Evolutionary conservation across 2,888 invertebrate genomes (phyloP).

Genomic region (Drosophila infuscata): DNA sequence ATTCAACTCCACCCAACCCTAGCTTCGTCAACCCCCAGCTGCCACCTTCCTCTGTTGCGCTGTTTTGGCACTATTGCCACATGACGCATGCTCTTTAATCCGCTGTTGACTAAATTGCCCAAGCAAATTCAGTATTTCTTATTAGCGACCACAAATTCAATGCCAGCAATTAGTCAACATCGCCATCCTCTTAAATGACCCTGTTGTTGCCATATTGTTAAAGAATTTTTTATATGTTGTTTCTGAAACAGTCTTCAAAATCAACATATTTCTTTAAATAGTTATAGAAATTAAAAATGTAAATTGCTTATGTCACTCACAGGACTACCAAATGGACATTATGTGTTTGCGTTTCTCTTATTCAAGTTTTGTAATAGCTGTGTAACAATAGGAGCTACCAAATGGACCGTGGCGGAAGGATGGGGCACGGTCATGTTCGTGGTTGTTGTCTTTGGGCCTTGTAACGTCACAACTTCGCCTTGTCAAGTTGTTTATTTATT

Average conservation of each 20-base stretch:
- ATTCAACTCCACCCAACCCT: too few species aligned
- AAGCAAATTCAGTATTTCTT: neutral
- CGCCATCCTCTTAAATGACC: neutral
- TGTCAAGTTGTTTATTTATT: constrained; percentile 54
- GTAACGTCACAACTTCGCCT: constrained; percentile 31
- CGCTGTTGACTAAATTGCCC: neutral
- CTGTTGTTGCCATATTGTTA: neutral
- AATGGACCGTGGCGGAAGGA: neutral
- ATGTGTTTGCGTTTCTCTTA: constrained; percentile 7
- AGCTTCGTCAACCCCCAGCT: neutral
- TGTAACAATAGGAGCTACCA: neutral
- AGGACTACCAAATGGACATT: constrained; percentile 38
- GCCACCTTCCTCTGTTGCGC: neutral
- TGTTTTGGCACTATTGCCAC: neutral
- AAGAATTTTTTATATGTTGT: neutral
- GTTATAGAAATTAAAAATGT: constrained; percentile 1
- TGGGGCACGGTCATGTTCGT: neutral
- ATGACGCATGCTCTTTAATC: neutral
- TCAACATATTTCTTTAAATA: neutral
- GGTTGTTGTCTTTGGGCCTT: constrained; percentile 1
- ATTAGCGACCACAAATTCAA: neutral
- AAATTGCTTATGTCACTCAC: constrained; percentile 29
- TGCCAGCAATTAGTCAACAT: neutral
- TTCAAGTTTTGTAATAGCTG: neutral
- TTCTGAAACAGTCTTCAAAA: neutral